Base-by-base conservation (phyloP, 2,888 invertebrate species). In the Salpingus planirostris region DNA sequence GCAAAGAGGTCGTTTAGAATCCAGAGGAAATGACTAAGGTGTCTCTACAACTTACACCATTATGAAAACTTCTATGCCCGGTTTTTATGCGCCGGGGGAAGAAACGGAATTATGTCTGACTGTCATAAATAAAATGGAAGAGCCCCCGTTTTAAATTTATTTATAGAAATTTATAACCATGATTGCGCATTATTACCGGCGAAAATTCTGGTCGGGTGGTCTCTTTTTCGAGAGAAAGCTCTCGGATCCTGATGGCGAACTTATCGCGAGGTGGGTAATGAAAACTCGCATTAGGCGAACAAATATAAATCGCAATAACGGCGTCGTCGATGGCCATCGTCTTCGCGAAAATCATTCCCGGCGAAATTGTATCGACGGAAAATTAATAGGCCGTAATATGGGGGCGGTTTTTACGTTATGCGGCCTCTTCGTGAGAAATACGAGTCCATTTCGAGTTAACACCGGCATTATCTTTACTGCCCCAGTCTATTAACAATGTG, bases 1-100 rank as follows among this genome's bases (percentile, higher is more conserved):
- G 53, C 55, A 46, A 54, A 49, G 41, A 45, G 50, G 49, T 54
- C 54, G 49, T 56, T 55, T 54, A 43, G 47, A 50, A 51, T 46
- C 46, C 40, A 40, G 39, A 44, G 51, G 50, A 53, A 53, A 52
- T 52, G 54, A 49, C 52, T 52, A 44, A 52, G 53, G 53, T 54
- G 53, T 52, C 52, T 51, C 47, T 48, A 44, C 49, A 53, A 54
- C 48, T 52, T 50, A 43, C 43, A 42, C 47, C 49, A 51, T 52
- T 52, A 52, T 44, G 43, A 41, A 49, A 47, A 45, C 33, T 45
- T 47, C 38, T 36, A 35, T 33, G 40, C 27, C 27, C 41, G 33
- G 33, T 43, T 45, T 42, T 44, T 39, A 36, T 37, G 18, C 4
- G 11, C 23, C 33, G 33, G 26, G 26, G 31, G 29, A 36, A 31